Evolutionary conservation across 2,888 invertebrate genomes (phyloP).

Genomic region (Ferdinandea cuprea): DNA sequence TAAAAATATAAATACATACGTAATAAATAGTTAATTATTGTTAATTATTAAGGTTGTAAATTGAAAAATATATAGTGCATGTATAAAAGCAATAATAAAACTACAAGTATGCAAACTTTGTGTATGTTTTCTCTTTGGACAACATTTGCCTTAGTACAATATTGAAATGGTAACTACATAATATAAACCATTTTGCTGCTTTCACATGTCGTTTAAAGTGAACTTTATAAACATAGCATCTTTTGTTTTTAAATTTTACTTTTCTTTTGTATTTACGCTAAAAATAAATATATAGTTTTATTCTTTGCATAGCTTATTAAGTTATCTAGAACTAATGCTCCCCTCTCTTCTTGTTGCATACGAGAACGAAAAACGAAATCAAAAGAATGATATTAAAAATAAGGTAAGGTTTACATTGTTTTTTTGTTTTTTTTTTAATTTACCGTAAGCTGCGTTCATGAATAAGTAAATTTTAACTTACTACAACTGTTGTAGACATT

Average conservation of each 20-base stretch:
- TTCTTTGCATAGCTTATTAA: constrained; percentile 73
- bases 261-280: constrained; percentile 47
- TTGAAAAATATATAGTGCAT: constrained; percentile 58
- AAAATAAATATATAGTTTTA: constrained; percentile 46
- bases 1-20: constrained; percentile 64
- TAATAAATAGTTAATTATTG: constrained; percentile 67
- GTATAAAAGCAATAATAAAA: constrained; percentile 50
- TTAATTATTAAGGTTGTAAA: constrained; percentile 35
- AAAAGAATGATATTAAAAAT: constrained; percentile 36
- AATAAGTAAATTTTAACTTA: constrained; percentile 51
- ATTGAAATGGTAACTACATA: constrained; percentile 25
- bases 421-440: no score
- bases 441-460: constrained; percentile 58
- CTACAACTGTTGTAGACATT: constrained; percentile 31
- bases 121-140: constrained; percentile 62
- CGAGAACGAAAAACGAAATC: constrained; percentile 34
- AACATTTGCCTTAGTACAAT: constrained; percentile 37
- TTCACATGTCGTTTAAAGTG: constrained; percentile 23
- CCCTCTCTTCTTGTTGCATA: constrained; percentile 30
- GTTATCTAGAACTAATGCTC: constrained; percentile 53
- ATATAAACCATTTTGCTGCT: constrained; percentile 20
- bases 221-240: constrained; percentile 48
- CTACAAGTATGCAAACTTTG: constrained; percentile 49
- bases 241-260: constrained; percentile 35
- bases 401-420: constrained; percentile 35